Base-by-base conservation (phyloP, 2,113 vertebrate species). In the Tupaia chinensis region DNA sequence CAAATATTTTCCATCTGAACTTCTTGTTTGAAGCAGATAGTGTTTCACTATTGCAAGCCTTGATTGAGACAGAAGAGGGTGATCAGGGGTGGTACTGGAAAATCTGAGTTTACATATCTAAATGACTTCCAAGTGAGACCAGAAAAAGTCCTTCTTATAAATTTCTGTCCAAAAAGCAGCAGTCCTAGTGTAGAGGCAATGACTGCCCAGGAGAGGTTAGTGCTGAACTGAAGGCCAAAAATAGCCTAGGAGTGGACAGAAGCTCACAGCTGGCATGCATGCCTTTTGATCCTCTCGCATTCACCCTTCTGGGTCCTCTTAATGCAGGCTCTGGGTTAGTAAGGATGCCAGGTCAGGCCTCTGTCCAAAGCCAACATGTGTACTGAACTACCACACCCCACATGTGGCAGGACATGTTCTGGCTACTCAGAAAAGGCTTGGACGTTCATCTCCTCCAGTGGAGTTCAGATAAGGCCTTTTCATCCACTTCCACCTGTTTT, bases 1-100 rank as follows among this genome's bases (percentile, higher is more conserved):
- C 61, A 95, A 66, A 89, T 97, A 94, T 95, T 98, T 98, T 97
- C 94, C 96, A 93, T 92, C 79, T 94, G 92, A 93, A 95, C 69
- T 92, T 98, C 87, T 96, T 92, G 56, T 94, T 97, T 96, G 94
- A 94, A 89, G 0, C 93, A 93, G 96, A 93, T 87, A 32, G 3
- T 79, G 70, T 96, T 95, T 96, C 92, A n/a, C 5, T 1, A 53
- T 65, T 61, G 72, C 65, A 63, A 83, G 29, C 58, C 61, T 89
- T 94, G 88, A 58, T 4, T 60, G 86, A 65, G 69, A 56, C 13
- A 95, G 83, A 93, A 87, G 8, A 25, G 68, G 69, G 56, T 90
- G 82, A 89, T 86, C 77, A 25, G 95, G 23, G 7, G 7, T 11
- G 78, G 94, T 86, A 69, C 94, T 92, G 79, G 58, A 96, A 97